phyloP scores from a whole-genome alignment of 2,797 vertebrate genomes.

The Tadarida brasiliensis region DNA sequence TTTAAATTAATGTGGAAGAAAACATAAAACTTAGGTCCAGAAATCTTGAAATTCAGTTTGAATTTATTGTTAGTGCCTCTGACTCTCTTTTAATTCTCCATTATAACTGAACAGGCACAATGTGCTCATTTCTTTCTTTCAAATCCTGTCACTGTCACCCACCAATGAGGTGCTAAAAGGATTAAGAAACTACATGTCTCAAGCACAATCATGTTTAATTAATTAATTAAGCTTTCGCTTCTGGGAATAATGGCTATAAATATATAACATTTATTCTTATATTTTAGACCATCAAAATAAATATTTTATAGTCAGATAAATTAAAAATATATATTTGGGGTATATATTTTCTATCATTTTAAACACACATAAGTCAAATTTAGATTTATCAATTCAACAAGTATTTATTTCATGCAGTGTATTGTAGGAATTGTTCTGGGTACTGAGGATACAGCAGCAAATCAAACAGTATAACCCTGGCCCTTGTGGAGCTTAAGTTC shows the following conservation, averaged over 20 bases:
- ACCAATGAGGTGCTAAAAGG: not conserved
- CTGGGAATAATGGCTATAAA: constrained; percentile 9
- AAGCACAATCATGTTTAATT: not conserved
- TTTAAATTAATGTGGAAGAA: constrained; percentile 27
- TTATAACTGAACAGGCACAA: constrained; percentile 41
- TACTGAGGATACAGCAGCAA: not conserved
- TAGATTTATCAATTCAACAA: not conserved
- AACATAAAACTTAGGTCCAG: not conserved
- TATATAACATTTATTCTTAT: not conserved
- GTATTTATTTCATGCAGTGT: not conserved
- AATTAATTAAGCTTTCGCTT: constrained; percentile 16
- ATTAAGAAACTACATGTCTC: constrained; percentile 16
- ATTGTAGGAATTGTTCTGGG: not conserved
- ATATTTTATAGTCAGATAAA: not conserved
- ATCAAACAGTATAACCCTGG: not conserved
- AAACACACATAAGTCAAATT: not conserved
- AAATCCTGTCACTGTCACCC: not conserved
- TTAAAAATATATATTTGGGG: not conserved
- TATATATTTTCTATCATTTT: not conserved
- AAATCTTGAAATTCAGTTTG: not conserved
- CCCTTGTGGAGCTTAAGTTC: not conserved
- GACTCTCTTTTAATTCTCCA: not conserved
- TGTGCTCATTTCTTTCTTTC: constrained; percentile 50
- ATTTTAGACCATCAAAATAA: not conserved
- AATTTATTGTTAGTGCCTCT: constrained; percentile 37